Base-by-base conservation (phyloP, 2,888 invertebrate species). In the Smittia aterrima region DNA sequence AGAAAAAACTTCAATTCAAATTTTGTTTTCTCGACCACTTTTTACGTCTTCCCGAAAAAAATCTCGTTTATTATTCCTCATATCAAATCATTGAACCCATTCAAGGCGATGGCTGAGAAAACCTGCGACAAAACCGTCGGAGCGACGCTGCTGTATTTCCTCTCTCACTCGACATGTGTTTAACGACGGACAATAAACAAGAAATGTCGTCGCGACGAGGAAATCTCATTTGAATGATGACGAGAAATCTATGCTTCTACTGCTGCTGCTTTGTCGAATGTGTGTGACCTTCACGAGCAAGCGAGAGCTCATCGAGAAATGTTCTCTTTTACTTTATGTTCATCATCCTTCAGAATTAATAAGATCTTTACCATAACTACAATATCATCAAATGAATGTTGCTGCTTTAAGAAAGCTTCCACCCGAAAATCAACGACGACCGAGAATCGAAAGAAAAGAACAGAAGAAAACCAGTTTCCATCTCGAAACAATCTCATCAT, bases 381-480 rank as follows among this genome's bases (percentile, higher is more conserved):
- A 47, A 16, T 11, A 47, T 47, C 47, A 47, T 47, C 47, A 47
- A 47, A 16, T 47, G 47, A 38, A 38, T 38, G 47, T 47, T 47
- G 47, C 47, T 47, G 47, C 47, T 47, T 47, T 18, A 6, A 16
- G 24, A 58, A 58, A 20, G 58, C 58, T 47, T 47, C 47, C 47
- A 47, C n/a, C 53, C 53, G 24, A 32, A 32, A 18, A 66, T n/a
- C n/a, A n/a, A n/a, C n/a, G n/a, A 66, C 25, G 66, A 62, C 11
- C 11, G n/a, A 32, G 66, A 66, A 62, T n/a, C 27, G 11, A 66
- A 18, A 9, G 41, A 67, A 68, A 66, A 66, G 32, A 66, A 27
- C 40, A 25, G 16, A 47, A 20, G 47, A 71, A 38, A 71, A 71
- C 71, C 58, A 58, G 71, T 71, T 71, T 32, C 32, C 18, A 62